These are phyloP conservation scores for Phrynosoma platyrhinos DNA, from an alignment of 2,113 vertebrate species.

Conservation along the genomic window DNA sequence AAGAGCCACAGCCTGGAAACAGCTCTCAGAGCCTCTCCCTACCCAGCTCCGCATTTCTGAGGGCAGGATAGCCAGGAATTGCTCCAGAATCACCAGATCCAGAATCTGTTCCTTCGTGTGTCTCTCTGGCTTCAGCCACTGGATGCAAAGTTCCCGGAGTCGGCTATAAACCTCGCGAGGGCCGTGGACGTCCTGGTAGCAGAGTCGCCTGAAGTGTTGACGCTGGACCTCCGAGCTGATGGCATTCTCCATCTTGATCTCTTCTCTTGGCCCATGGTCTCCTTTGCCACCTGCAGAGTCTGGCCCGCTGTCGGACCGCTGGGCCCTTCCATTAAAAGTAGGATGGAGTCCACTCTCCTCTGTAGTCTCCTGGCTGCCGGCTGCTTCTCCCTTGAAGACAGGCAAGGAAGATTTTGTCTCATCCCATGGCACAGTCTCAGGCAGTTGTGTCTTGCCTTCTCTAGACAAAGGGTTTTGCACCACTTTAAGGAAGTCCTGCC, in stretches of 20 bases:
- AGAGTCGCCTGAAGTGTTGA: neutral
- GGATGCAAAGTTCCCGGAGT: neutral
- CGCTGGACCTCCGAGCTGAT: neutral
- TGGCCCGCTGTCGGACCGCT: neutral
- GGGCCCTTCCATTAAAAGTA: neutral
- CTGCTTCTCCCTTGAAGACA: neutral
- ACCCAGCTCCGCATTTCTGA: constrained; percentile 3
- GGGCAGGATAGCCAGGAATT: neutral
- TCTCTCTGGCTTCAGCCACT: neutral
- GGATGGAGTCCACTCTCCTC: neutral
- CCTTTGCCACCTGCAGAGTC: no score
- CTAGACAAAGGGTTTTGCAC: no score
- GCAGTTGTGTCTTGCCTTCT: no score
- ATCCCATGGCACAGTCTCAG: neutral
- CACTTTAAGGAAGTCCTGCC: constrained; percentile 2
- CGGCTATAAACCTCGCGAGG: neutral
- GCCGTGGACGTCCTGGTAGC: neutral
- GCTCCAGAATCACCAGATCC: neutral
- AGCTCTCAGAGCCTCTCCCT: neutral
- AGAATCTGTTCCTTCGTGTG: no score
- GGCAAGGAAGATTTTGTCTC: neutral
- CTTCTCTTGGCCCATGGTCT: neutral
- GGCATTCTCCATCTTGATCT: neutral
- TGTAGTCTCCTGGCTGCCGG: neutral
- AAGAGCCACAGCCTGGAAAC: neutral